Base-by-base conservation (phyloP, 2,888 invertebrate species). In the Cordilura impudica region DNA sequence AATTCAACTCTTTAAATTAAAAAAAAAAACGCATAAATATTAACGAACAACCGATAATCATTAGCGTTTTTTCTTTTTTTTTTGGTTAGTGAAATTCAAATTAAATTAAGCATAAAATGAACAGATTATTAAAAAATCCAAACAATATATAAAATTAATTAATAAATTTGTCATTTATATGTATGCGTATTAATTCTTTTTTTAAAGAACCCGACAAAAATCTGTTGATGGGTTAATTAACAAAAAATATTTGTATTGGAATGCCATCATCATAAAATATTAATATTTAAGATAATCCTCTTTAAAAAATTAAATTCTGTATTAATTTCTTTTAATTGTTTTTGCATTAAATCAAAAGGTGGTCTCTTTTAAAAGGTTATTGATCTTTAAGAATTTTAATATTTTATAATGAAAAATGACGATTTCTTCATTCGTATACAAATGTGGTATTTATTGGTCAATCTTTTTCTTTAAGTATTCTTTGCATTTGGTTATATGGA, bases 71-170 rank as follows among this genome's bases (percentile, higher is more conserved):
- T 39, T n/a, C 35, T n/a, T 56, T 56, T 14, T 35, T 39, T 21
- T 16, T 61, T 47, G 21, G 19, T 63, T 51, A 26, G 26, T 58
- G 51, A 67, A 51, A 72, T 78, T 78, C 56, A 73, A 63, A 51
- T 73, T 72, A 56, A 73, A 78, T 72, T 66, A 43, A 72, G 66
- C 71, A 77, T 66, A 72, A 72, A 77, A 77, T 77, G 71, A 53
- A 60, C 58, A 66, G 58, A 76, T 76, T 49, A 65, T 58, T 58
- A 56, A 49, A 70, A 7, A 72, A 58, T 14, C 58, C 35, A 6
- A 39, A 39, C 12, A 39, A 31, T n/a, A 39, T 39, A 39, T n/a
- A 39, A 39, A 39, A 39, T 35, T 35, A 5, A 35, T 35, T 12
- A 35, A 39, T 1, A n/a, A n/a, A 39, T 4, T n/a, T 39, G 12